A percentile compares a stretch with the other conserved stretches of the same genome.
These are phyloP conservation scores for Sphenopsis melanotis DNA, from an alignment of 2,797 vertebrate species.

Conservation along the genomic window DNA sequence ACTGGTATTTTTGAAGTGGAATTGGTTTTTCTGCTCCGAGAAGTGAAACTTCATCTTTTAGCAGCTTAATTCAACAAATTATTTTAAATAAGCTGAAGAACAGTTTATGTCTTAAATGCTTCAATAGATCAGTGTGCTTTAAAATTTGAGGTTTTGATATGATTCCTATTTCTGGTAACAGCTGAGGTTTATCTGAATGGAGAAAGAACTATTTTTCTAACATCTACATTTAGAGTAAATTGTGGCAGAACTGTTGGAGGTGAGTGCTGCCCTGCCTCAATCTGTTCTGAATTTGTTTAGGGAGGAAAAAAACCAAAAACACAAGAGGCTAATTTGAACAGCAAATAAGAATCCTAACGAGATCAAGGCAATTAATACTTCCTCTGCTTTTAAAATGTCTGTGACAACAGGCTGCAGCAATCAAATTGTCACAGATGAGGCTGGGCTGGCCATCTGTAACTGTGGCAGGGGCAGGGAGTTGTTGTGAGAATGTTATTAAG, in stretches of 20 bases:
- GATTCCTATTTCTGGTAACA: background rate
- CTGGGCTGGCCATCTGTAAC: background rate
- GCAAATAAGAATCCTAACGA: background rate
- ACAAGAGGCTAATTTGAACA: background rate
- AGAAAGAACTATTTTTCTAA: background rate
- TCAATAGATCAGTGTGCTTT: background rate
- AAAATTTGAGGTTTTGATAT: background rate
- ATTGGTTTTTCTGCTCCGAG: background rate
- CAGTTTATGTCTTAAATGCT: background rate
- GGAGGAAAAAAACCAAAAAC: background rate
- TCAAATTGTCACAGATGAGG: background rate
- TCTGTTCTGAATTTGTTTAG: background rate
- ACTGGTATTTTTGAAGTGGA: background rate
- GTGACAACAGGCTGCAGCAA: background rate
- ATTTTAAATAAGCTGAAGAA: background rate
- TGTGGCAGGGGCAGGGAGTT: background rate
- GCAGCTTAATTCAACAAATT: background rate
- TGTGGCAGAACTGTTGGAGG: background rate
- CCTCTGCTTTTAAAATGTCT: background rate
- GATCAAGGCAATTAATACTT: constrained; percentile 5
- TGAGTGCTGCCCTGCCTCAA: background rate
- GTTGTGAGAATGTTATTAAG: background rate
- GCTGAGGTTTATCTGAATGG: background rate
- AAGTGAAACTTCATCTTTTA: background rate
- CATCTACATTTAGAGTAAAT: background rate